Evolutionary conservation across 92 coral and sea anemone species (phyloP).

Genomic region (Phenganax subtilis): DNA sequence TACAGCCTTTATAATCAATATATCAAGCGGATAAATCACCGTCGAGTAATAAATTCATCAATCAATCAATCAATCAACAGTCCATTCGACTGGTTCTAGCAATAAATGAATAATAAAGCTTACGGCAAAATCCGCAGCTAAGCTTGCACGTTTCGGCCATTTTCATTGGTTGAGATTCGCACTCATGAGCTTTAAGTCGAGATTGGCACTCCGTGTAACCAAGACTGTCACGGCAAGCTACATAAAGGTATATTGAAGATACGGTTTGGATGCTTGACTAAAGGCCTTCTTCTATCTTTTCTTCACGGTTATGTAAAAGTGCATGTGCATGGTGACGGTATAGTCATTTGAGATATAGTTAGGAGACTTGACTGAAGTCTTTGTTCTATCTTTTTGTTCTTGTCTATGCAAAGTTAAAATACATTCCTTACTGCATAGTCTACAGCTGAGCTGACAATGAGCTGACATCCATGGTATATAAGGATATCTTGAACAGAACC

Average conservation of each 20-base stretch:
- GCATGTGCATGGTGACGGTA: no score
- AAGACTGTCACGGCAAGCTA: conserved; percentile 12
- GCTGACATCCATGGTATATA: conserved; percentile 28
- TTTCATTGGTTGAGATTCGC: not conserved
- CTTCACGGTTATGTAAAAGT: no score
- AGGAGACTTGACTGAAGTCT: not conserved
- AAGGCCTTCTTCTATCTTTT: no score
- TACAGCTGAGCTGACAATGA: conserved; percentile 28
- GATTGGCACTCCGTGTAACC: conserved; percentile 13
- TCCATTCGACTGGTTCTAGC: not conserved
- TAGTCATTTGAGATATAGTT: not conserved
- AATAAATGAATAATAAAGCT: not conserved
- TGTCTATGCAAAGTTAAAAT: not conserved
- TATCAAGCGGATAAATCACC: not conserved
- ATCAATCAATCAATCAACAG: not conserved
- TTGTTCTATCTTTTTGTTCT: not conserved
- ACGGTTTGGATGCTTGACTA: no score
- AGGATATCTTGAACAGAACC: conserved; percentile 1
- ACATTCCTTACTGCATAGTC: conserved; percentile 18
- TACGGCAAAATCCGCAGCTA: conserved; percentile 38
- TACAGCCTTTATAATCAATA: conserved; percentile 13
- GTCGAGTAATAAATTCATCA: not conserved
- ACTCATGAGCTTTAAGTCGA: not conserved
- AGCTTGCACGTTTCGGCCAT: conserved; percentile 21
- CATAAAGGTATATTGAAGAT: no score